Conservation (phyloP, 2,113 vertebrate genomes). For the Castor canadensis region DNA sequence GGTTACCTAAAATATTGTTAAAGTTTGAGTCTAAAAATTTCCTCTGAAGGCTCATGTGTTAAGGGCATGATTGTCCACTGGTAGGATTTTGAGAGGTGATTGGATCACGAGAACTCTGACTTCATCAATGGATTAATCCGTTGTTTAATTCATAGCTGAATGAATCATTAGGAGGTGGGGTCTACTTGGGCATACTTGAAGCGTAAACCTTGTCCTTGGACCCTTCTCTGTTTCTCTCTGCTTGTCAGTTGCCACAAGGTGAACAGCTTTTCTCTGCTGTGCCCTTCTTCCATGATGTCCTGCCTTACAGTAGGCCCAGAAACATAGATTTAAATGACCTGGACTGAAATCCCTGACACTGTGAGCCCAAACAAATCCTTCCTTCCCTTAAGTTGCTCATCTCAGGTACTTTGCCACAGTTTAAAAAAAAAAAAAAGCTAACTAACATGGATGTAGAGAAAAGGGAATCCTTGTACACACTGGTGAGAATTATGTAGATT, state of each 20-base stretch:
- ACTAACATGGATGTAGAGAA: background rate
- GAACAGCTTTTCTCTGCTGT: background rate
- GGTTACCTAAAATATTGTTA: background rate
- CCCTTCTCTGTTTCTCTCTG: background rate
- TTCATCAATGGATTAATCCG: background rate
- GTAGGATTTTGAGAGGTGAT: background rate
- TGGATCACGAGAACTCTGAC: background rate
- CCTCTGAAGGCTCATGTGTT: background rate
- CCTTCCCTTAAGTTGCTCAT: too few species aligned
- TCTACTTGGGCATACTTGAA: too few species aligned
- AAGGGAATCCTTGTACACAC: background rate
- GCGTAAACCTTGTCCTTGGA: background rate
- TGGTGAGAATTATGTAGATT: background rate
- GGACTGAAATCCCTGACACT: too few species aligned
- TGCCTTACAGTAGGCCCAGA: background rate
- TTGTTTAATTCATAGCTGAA: background rate
- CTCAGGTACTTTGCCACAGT: too few species aligned
- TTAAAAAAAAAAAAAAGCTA: too few species aligned
- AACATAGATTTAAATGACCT: too few species aligned
- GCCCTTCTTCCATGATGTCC: background rate
- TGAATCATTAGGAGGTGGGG: background rate
- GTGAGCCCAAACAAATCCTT: too few species aligned
- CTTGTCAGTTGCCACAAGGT: background rate
- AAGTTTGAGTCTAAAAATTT: background rate
- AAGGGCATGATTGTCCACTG: background rate